A percentile compares a stretch with the other conserved stretches of the same genome.
These are phyloP conservation scores for Euphonia xanthogaster DNA, from an alignment of 2,797 vertebrate genomes.

Conservation along the genomic window DNA sequence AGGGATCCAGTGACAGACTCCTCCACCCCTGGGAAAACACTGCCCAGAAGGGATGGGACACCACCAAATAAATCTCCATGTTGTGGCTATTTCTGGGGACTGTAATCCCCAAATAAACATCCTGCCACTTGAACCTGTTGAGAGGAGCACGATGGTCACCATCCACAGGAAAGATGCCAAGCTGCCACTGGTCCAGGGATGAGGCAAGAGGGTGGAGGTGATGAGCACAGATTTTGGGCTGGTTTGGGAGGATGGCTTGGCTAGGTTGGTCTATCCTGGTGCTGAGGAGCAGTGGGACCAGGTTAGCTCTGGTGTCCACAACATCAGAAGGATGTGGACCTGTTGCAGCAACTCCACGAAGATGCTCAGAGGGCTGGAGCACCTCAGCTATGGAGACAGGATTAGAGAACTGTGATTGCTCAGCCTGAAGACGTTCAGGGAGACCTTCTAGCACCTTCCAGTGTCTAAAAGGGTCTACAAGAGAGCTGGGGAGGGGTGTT, in stretches of 20 bases:
- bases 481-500: not conserved
- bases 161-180: not conserved
- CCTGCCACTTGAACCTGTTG: slow-evolving; percentile 53
- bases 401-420: not conserved
- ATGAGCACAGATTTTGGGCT: not conserved
- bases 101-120: slow-evolving; percentile 72
- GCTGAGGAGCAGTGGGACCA: not conserved
- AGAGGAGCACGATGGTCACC: not conserved
- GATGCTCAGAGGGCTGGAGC: not conserved
- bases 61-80: slow-evolving; percentile 47
- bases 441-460: not conserved
- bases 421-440: not conserved
- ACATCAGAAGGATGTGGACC: not conserved
- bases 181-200: not conserved
- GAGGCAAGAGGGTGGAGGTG: not conserved
- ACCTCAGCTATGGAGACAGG: not conserved
- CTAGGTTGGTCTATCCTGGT: not conserved
- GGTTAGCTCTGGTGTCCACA: not conserved
- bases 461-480: not conserved
- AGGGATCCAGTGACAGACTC: not conserved
- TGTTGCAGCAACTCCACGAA: not conserved
- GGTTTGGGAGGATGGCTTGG: not conserved
- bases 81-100: slow-evolving; percentile 23
- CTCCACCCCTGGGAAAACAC: slow-evolving; percentile 21
- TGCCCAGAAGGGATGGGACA: not conserved